Evolutionary conservation across 2,888 invertebrate genomes (phyloP), one percentile per base, ranked within the genome.

Genomic region (Notodonta ziczac): DNA sequence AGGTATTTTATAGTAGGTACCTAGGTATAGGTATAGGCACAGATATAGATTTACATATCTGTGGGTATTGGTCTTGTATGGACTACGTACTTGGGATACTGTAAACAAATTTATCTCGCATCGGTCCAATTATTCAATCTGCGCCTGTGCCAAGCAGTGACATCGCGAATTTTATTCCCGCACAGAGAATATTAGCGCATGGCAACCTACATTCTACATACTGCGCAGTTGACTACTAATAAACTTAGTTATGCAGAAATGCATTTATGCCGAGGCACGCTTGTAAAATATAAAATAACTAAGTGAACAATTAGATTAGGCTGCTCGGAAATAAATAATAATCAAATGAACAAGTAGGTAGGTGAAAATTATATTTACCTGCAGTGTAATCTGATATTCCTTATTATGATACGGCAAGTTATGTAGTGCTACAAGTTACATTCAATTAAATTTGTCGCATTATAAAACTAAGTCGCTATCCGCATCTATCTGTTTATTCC

Each of bases 211-310:
- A 73, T 72, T 66, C 67, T 63, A 61, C 71, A 61, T 61, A 62
- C 65, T 57, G 61, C 68, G 67, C 66, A 74, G 71, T 75, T 76
- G 72, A 66, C 66, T 56, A 58, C 58, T 75, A 74, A 74, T 75
- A 75, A 74, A 77, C 67, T 69, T 75, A 62, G 61, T 74, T 72
- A 77, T 57, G 67, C 60, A 63, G 64, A 60, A 71, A 70, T 65
- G 61, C 67, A 63, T 52, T 70, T 72, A 72, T 62, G 69, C 62
- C 59, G 58, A 64, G 63, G 61, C 67, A 61, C 50, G 54, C 60
- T 69, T 54, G 54, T 61, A 56, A 66, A 62, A 50, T 16, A 16
- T 50, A n/a, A 46, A 46, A 46, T 46, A 13, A 4, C 46, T n/a
- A 46, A 46, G 46, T 46, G 46, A 46, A 46, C 42, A 42, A n/a